Evolutionary conservation across 35 echinoderm and acorn worm species (phyloP), one percentile per base, ranked within the genome.

Genomic region (Apostichopus parvimensis): DNA sequence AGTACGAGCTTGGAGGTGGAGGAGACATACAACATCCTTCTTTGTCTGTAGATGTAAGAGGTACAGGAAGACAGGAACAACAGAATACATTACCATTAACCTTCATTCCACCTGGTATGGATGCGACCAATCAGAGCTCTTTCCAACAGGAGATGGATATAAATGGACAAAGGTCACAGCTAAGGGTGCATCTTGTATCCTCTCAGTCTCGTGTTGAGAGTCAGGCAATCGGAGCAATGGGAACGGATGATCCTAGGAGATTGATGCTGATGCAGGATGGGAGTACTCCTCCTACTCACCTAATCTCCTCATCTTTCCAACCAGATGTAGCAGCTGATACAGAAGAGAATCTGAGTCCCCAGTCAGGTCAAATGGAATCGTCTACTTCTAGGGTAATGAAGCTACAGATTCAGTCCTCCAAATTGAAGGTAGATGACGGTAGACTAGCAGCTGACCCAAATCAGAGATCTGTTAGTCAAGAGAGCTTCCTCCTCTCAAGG

Each of bases 21-120:
- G 24, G 8, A 20, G 54, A 59, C 9, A 23, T 9, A 58, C 7
- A 84, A 11, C 54, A 75, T 6, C 71, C 71, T 20, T 75, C 71
- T 18, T 22, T 22, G 20, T n/a, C 71, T 18, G 10, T 52, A 10
- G 25, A 82, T 8, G 79, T 26, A 82, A 4, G 7, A 54, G 79
- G 45, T 9, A 57, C 12, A 24, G 79, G 28, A 82, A 82, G 34
- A 57, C 12, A 13, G 25, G 23, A 82, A 8, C 34, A 18, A 9
- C 8, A 82, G 14, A 18, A 0, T 34, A 18, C 79, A n/a, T 82
- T 82, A 82, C 79, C 79, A 34, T 82, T 82, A 52, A 82, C 79
- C 9, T 82, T 82, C 28, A 82, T 82, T 57, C 79, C 79, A 7
- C 79, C 79, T 82, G 34, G 45, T 57, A 13, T 54, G 26, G 79